These are phyloP conservation scores for Drosophila setifemur DNA, from an alignment of 1,140 invertebrate species.

Conservation along the genomic window DNA sequence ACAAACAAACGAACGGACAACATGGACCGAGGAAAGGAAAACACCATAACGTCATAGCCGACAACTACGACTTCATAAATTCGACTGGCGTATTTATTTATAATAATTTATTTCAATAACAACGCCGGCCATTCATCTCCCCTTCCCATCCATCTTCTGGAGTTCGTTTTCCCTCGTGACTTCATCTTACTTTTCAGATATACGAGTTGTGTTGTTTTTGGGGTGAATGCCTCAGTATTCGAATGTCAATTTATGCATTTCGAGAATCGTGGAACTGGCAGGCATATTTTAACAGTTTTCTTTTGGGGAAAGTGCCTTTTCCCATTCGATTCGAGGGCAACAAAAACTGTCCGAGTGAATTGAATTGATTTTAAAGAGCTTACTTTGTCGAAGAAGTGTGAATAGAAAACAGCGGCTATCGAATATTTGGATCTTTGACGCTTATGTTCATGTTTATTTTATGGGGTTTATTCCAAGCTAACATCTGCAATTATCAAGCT, in stretches of 20 bases:
- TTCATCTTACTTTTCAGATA: constrained; percentile 42
- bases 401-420: constrained; percentile 32
- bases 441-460: constrained; percentile 22
- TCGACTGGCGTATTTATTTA: constrained; percentile 79
- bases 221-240: constrained; percentile 56
- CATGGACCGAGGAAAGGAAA: constrained; percentile 31
- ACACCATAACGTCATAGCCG: constrained; percentile 55
- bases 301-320: constrained; percentile 64
- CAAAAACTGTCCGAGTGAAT: background rate
- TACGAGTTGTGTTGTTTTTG: constrained; percentile 27
- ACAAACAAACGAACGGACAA: background rate
- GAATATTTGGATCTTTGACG: constrained; percentile 6
- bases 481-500: constrained; percentile 25
- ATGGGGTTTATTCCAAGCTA: background rate
- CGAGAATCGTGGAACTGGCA: constrained; percentile 39
- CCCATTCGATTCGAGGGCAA: constrained; percentile 10
- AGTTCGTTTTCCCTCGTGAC: constrained; percentile 35
- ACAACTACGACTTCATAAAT: constrained; percentile 77
- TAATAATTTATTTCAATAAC: constrained; percentile 82
- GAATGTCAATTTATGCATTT: constrained; percentile 75
- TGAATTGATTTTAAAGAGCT: constrained; percentile 33
- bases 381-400: constrained; percentile 15
- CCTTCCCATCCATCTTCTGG: constrained; percentile 4
- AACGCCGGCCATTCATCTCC: constrained; percentile 58
- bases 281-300: constrained; percentile 59